A percentile compares a stretch with the other conserved stretches of the same genome.
Evolutionary conservation across 2,113 vertebrate species (phyloP).

Genomic region (Corythoichthys haematopterus): DNA sequence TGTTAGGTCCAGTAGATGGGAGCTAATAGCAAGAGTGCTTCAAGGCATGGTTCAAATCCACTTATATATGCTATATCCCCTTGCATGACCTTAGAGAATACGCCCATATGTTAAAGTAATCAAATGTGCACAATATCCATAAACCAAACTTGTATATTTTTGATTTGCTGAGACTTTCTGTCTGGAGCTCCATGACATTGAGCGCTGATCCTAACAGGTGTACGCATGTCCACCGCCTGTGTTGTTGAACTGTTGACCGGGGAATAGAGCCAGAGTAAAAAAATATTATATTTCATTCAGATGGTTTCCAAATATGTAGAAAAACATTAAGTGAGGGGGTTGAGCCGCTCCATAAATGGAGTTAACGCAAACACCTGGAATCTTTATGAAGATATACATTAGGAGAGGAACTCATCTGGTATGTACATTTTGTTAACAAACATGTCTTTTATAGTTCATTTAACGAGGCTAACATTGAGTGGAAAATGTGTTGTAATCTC

Average conservation of each 20-base stretch:
- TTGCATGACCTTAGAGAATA: conserved; percentile 14
- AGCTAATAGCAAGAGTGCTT: conserved; percentile 25
- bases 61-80: conserved; percentile 20
- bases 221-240: conserved; percentile 23
- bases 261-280: conserved; percentile 29
- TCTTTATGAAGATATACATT: conserved; percentile 43
- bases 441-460: conserved; percentile 5
- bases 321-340: conserved; percentile 24
- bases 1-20: conserved; percentile 7
- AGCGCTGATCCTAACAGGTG: conserved; percentile 38
- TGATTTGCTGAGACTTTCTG: conserved; percentile 29
- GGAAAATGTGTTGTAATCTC: conserved; percentile 25
- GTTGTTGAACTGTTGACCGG: conserved; percentile 29
- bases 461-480: conserved; percentile 24
- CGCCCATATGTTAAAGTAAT: conserved; percentile 33
- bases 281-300: conserved; percentile 46
- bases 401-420: conserved; percentile 2
- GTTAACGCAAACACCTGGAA: conserved; percentile 47
- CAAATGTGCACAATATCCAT: conserved; percentile 25
- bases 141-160: conserved; percentile 18
- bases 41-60: conserved; percentile 12
- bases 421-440: conserved; percentile 34
- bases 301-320: conserved; percentile 42
- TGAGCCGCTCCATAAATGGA: conserved; percentile 23
- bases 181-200: conserved; percentile 7